Conservation (phyloP, 2,888 invertebrate species). For the Cerastis leucographa region DNA sequence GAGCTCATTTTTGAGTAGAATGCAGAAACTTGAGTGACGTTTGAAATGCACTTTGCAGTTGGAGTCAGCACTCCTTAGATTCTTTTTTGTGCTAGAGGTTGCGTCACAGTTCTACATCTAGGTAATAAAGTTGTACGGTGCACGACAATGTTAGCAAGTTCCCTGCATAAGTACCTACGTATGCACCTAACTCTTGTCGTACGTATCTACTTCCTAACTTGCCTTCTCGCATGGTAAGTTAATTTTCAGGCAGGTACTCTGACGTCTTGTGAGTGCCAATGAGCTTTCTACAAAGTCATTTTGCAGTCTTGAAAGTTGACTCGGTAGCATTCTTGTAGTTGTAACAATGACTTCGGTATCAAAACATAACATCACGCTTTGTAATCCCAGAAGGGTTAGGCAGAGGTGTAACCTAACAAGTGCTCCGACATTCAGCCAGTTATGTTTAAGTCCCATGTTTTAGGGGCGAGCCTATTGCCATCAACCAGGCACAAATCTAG, state of each 20-base stretch:
- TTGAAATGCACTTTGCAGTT: not conserved
- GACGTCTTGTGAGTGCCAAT: not conserved
- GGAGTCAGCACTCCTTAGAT: not conserved
- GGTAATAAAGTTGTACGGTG: not conserved
- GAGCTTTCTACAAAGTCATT: constrained; percentile 3
- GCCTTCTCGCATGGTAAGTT: constrained; percentile 16
- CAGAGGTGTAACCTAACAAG: too few relatives aligned
- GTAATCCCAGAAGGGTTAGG: too few relatives aligned
- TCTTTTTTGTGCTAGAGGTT: not conserved
- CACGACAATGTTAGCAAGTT: constrained; percentile 14
- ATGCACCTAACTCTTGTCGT: constrained; percentile 5
- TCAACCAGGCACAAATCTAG: too few relatives aligned
- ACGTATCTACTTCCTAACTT: constrained; percentile 19
- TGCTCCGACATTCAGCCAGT: too few relatives aligned
- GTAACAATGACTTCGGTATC: too few relatives aligned
- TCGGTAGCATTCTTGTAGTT: not conserved
- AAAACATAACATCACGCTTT: too few relatives aligned
- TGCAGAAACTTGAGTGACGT: not conserved
- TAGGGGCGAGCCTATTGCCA: too few relatives aligned
- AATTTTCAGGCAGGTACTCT: constrained; percentile 9
- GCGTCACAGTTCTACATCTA: not conserved
- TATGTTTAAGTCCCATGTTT: too few relatives aligned
- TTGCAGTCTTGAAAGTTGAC: not conserved
- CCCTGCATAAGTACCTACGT: not conserved
- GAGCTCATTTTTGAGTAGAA: not conserved